A percentile compares a stretch with the other conserved stretches of the same genome.
Evolutionary conservation across 2,888 invertebrate genomes (phyloP).

Genomic region (Watsonalla binaria): DNA sequence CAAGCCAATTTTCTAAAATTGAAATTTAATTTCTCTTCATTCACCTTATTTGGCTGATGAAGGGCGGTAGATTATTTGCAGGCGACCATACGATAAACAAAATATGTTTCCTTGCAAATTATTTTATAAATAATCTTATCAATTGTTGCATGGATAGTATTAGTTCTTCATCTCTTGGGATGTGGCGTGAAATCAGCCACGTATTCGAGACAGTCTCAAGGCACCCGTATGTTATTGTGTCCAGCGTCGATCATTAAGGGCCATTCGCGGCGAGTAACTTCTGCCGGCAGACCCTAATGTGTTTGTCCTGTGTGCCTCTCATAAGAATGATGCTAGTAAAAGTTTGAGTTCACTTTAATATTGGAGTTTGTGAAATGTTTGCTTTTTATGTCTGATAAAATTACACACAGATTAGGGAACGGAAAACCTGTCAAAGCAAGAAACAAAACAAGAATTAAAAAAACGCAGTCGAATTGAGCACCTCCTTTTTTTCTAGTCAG

Average conservation of each 20-base stretch:
- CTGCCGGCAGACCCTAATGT: conserved; percentile 40
- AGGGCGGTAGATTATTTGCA: too few species aligned
- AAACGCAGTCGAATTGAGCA: too few species aligned
- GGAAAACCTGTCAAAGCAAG: too few species aligned
- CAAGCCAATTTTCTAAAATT: too few species aligned
- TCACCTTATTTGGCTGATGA: too few species aligned
- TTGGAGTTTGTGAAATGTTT: not conserved
- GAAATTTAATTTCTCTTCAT: too few species aligned
- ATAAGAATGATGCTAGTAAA: conserved; percentile 22
- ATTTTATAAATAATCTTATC: conserved; percentile 28
- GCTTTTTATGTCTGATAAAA: too few species aligned
- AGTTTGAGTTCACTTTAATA: conserved; percentile 7
- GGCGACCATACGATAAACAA: too few species aligned
- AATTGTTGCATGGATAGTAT: conserved; percentile 32
- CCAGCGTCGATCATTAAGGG: conserved; percentile 58
- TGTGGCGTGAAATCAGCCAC: conserved; percentile 47
- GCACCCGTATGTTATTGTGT: conserved; percentile 47
- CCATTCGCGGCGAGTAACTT: conserved; percentile 56
- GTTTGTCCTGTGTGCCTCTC: conserved; percentile 14
- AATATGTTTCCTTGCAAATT: too few species aligned
- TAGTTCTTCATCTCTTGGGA: conserved; percentile 38
- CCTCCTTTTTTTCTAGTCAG: too few species aligned
- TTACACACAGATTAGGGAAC: too few species aligned
- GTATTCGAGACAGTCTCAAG: conserved; percentile 34
- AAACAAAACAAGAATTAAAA: too few species aligned